phyloP scores from a whole-genome alignment of 2,113 vertebrate species.

The Silurus meridionalis region DNA sequence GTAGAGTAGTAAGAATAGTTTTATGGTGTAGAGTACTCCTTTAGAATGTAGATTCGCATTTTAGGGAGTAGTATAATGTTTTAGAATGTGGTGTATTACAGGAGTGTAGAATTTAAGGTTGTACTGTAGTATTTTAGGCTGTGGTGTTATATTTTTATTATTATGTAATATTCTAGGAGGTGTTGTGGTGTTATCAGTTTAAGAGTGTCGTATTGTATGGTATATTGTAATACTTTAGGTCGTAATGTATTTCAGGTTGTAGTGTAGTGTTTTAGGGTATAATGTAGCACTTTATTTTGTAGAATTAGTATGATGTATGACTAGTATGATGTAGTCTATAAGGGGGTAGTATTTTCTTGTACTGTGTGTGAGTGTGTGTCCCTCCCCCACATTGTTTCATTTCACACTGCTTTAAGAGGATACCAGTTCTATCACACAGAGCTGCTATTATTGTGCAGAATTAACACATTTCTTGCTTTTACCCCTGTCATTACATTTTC shows the following conservation, averaged over 20 bases:
- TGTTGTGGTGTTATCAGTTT: background rate
- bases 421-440: slow-evolving; percentile 12
- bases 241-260: too few species aligned
- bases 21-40: background rate
- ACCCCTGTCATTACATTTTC: background rate
- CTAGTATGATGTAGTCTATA: background rate
- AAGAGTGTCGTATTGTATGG: too few species aligned
- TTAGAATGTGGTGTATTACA: background rate
- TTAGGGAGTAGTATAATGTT: background rate
- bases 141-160: too few species aligned
- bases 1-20: background rate
- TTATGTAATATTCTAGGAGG: background rate
- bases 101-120: background rate
- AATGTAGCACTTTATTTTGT: too few species aligned
- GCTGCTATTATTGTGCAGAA: slow-evolving; percentile 30
- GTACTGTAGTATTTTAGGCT: background rate
- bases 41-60: background rate
- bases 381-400: background rate
- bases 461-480: slow-evolving; percentile 8
- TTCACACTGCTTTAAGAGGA: slow-evolving; percentile 13
- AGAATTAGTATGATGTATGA: background rate
- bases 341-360: background rate
- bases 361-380: slow-evolving; percentile 15
- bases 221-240: too few species aligned
- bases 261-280: too few species aligned